phyloP scores from a whole-genome alignment of 2,113 vertebrate genomes.

The Podocnemis expansa region DNA sequence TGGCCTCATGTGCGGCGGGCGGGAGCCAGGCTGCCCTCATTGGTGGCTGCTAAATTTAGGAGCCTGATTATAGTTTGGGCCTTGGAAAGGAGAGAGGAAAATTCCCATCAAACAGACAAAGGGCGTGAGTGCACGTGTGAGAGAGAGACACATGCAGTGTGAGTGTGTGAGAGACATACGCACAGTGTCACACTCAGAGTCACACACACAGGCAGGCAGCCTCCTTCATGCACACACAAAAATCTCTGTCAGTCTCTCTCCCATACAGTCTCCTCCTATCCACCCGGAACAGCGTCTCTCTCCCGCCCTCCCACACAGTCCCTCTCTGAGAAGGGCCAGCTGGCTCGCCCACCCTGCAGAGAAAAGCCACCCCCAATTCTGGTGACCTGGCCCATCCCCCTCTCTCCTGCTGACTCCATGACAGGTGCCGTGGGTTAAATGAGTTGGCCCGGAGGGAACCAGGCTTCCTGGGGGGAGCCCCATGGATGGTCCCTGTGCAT shows the following conservation, averaged over 20 bases:
- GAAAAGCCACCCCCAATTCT: background rate
- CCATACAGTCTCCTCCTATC: background rate
- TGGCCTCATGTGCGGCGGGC: background rate
- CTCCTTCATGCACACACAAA: background rate
- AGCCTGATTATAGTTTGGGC: slow-evolving; percentile 72
- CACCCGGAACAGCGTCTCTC: background rate
- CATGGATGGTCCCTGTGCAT: background rate
- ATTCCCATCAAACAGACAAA: background rate
- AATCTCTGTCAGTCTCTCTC: background rate
- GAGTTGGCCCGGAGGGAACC: background rate
- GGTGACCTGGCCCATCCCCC: background rate
- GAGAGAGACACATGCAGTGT: background rate
- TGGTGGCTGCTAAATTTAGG: slow-evolving; percentile 72
- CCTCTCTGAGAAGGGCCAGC: background rate
- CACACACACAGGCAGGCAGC: background rate
- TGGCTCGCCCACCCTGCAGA: background rate
- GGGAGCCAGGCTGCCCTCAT: background rate
- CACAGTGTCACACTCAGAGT: background rate
- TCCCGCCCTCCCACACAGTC: background rate
- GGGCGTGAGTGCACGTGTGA: background rate
- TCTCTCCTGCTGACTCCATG: background rate
- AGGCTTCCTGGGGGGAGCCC: background rate
- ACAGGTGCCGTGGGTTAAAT: background rate
- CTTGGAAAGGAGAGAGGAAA: slow-evolving; percentile 26
- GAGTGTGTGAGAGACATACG: background rate